Evolutionary conservation across 2,888 invertebrate species (phyloP), one percentile per base, ranked within the genome.

Genomic region (Nephrotoma appendiculata): DNA sequence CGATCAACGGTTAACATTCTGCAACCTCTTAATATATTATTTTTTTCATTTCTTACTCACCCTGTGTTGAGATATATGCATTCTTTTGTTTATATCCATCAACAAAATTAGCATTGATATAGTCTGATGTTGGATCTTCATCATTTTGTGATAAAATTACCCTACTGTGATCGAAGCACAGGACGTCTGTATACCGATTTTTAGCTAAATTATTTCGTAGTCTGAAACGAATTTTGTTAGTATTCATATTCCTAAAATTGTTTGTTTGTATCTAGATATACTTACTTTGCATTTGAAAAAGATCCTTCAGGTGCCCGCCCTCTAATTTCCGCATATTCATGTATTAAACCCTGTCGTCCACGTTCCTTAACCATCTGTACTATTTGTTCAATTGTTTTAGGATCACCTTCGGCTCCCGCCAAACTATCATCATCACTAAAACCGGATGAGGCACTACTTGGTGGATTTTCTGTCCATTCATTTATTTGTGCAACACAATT

Each of bases 21-120:
- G 15, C 31, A 48, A 7, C 44, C 12, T 42, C 45, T 45, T 57
- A 83, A 84, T 12, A 86, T 86, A 45, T 11, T 45, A 31, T 45
- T 19, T 19, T n/a, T 11, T 44, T 19, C 41, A 83, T 88, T 89
- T 90, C 71, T 71, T 71, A 71, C 71, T 71, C 89, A 97, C 97
- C 99, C 94, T 99, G 99, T 89, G 99, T 98, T 90, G 97, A 98
- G 90, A 99, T 99, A 92, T 98, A 99, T 87, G 98, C 98, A 92
- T 98, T 98, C 91, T 97, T 97, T 92, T 98, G 98, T 91, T 98
- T 97, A 92, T 98, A 99, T 19, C 99, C 99, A 92, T 99, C 98
- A 86, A 99, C 98, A 92, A 96, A 99, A 93, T 99, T 99, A 87
- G 98, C 99, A 93, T 99, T 98, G 91, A 99, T 98, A 91, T 99